Evolutionary conservation across 2,888 invertebrate species (phyloP), one percentile per base, ranked within the genome.

Genomic region (Metopia argyrocephala): DNA sequence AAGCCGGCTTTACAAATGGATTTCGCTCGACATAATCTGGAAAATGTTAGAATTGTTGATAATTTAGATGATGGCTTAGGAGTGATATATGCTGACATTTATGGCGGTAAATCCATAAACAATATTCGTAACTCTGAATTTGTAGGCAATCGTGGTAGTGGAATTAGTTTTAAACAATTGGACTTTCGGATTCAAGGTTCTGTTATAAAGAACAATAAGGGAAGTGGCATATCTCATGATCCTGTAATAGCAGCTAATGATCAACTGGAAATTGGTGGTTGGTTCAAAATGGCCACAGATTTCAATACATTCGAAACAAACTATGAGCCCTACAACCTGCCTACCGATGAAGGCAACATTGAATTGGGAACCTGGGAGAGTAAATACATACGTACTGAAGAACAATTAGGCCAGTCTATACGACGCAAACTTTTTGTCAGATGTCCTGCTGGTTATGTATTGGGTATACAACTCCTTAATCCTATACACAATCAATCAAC

Each of bases 1-100:
- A 96, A 96, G 88, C 96, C 97, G 7, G 97, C 97, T 0, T 90
- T 97, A 15, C 97, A 97, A 91, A 95, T 96, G 84, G 96, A 96
- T 87, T 96, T 96, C 85, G 94, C 95, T 1, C 92, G 95, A 18
- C 96, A 96, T 85, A 94, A 96, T 84, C 91, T 96, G 84, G 96
- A 96, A 89, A 95, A 94, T 85, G 93, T 96, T 2, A 93, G 94
- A 85, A 92, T 99, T 20, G 92, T 93, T 0, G 94, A 97, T 87
- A 98, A 98, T 88, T 94, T 96, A 68, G 96, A 97, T 85, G 97
- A 98, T 87, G 99, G 99, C 0, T 92, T 99, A 28, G 98, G 98
- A 31, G 93, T 99, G 50, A 91, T 98, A 78, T 98, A 98, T 90
- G 97, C 98, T 0, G 98, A 99, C 90, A 94, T 98, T 76, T 97